Evolutionary conservation across 2,797 vertebrate species (phyloP), one percentile per base, ranked within the genome.

Genomic region (Microcaecilia unicolor): DNA sequence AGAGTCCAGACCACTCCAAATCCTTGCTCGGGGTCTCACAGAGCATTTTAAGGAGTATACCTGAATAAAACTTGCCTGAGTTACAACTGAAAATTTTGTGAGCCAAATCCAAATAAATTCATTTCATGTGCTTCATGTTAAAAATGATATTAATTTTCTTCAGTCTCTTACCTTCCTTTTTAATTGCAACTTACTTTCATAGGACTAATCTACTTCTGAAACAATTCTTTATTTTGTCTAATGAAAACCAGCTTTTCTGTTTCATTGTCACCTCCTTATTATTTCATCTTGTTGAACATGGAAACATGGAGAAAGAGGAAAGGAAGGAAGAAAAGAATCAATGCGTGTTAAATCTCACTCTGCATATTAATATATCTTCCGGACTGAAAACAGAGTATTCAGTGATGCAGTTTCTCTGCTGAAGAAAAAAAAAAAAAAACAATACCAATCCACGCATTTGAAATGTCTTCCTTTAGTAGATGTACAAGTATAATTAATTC

Each of bases 401-500:
- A 15, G 1, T 28, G 15, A 43, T 2, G 0, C 18, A 33, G 38
- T 62, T 40, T 48, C 49, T 47, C 31, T 45, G 1, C 10, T 50
- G 5, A 24, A 12, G 32, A 27, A 46, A 47, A 53, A 22, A 38
- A n/a, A n/a, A n/a, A n/a, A n/a, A n/a, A n/a, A n/a, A n/a, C n/a
- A n/a, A n/a, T n/a, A n/a, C n/a, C n/a, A n/a, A n/a, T n/a, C n/a
- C n/a, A n/a, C n/a, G n/a, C n/a, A n/a, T n/a, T n/a, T n/a, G n/a
- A n/a, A 47, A 32, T 3, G 6, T 12, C 16, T n/a, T 49, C 51
- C 32, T 44, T 15, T 12, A 16, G 8, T 8, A 45, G 10, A 24
- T 54, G 17, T 39, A 20, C n/a, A 49, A 38, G 47, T 54, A 51
- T 28, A 49, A 61, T 52, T 56, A 37, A 17, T 8, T 30, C n/a